These are phyloP conservation scores for Discoglossus pictus DNA, from an alignment of 2,797 vertebrate genomes.

Conservation along the genomic window DNA sequence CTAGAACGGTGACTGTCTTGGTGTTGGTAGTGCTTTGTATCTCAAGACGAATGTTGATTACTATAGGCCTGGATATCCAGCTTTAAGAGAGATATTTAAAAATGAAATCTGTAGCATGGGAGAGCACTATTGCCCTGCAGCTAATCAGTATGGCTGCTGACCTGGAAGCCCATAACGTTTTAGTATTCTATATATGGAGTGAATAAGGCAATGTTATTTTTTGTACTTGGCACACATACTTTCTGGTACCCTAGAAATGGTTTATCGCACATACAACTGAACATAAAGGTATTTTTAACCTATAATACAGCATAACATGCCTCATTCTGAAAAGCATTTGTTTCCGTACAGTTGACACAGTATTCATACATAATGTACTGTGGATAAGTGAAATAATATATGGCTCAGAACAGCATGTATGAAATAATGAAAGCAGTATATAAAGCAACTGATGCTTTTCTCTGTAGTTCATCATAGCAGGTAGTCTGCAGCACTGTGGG, in stretches of 20 bases:
- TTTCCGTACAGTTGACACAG: neutral
- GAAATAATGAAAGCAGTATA: neutral
- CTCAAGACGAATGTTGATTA: too few species aligned
- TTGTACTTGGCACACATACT: neutral
- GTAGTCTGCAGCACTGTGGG: neutral
- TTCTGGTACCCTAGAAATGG: constrained; percentile 40
- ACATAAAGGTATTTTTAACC: constrained; percentile 3
- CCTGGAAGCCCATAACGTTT: too few species aligned
- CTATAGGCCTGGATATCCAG: too few species aligned
- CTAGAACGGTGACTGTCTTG: too few species aligned
- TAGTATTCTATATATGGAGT: too few species aligned
- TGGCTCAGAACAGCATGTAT: constrained; percentile 8
- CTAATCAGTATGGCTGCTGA: too few species aligned
- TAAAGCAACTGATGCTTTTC: neutral
- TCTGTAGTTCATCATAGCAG: neutral
- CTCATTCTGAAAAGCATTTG: neutral
- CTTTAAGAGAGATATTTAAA: too few species aligned
- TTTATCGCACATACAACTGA: neutral
- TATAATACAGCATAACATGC: neutral
- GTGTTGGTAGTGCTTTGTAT: too few species aligned
- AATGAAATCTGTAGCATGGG: too few species aligned
- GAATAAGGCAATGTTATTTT: constrained; percentile 1
- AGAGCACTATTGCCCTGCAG: too few species aligned
- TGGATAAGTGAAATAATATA: neutral
- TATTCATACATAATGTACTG: constrained; percentile 11